Conservation (phyloP, 2,797 vertebrate genomes). For the Limosa lapponica region DNA sequence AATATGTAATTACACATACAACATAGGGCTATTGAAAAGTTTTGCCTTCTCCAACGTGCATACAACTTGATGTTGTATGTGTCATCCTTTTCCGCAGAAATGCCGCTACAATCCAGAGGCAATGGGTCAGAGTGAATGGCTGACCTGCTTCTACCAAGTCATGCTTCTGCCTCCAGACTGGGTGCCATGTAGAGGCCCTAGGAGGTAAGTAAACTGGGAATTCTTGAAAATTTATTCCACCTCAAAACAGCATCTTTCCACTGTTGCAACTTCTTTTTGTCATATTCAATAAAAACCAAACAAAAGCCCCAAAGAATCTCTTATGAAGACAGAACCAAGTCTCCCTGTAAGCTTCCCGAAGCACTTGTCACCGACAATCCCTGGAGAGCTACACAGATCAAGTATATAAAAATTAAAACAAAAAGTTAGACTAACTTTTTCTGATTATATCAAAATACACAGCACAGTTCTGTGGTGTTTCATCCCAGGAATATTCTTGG, state of each 20-base stretch:
- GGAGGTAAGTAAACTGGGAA: background rate
- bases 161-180: background rate
- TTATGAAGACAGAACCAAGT: background rate
- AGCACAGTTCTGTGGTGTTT: background rate
- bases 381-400: background rate
- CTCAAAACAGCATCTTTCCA: background rate
- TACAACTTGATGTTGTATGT: background rate
- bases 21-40: background rate
- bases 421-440: background rate
- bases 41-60: background rate
- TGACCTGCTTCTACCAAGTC: background rate
- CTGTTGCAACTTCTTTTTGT: background rate
- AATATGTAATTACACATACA: background rate
- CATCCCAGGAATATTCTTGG: background rate
- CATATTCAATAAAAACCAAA: background rate
- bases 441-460: background rate
- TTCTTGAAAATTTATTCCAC: background rate
- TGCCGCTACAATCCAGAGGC: background rate
- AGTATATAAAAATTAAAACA: background rate
- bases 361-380: background rate
- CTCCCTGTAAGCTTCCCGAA: background rate
- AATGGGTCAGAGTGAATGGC: fast-evolving
- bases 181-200: background rate
- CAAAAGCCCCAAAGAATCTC: background rate
- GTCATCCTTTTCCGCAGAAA: background rate